Conservation (phyloP, 1,140 invertebrate genomes). For the Drosophila teissieri region DNA sequence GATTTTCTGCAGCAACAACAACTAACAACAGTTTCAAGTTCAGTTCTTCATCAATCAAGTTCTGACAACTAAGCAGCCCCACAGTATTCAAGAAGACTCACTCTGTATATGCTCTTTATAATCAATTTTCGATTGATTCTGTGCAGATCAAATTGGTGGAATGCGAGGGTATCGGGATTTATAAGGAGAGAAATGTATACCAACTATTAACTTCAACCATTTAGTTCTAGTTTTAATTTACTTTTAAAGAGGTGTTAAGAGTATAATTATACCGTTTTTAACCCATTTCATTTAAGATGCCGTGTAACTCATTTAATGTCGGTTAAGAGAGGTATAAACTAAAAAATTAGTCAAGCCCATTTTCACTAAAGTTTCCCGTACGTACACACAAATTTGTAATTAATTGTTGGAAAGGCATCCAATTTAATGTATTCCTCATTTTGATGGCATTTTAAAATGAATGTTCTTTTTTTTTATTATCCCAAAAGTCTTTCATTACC, state of each 20-base stretch:
- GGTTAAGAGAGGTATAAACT: not conserved
- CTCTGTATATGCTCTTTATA: slow-evolving; percentile 38
- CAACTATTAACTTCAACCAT: not conserved
- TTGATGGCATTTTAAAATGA: no score
- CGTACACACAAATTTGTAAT: not conserved
- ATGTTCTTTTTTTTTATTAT: no score
- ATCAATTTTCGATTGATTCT: slow-evolving; percentile 56
- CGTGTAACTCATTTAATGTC: not conserved
- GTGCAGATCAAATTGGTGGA: slow-evolving; percentile 29
- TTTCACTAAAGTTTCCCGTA: no score
- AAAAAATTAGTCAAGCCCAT: not conserved
- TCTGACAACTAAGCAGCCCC: slow-evolving; percentile 58
- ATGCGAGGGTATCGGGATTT: not conserved
- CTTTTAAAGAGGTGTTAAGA: not conserved
- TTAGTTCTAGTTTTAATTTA: not conserved
- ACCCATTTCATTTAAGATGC: not conserved
- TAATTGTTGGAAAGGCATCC: not conserved
- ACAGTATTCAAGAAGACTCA: slow-evolving; percentile 31
- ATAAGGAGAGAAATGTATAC: no score
- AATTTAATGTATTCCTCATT: not conserved
- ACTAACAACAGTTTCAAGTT: slow-evolving; percentile 69
- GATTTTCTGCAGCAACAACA: slow-evolving; percentile 47
- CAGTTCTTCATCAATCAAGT: slow-evolving; percentile 78
- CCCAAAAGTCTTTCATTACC: not conserved
- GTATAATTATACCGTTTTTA: not conserved